Base-by-base conservation (phyloP, 2,888 invertebrate species). In the Willowsia nigromaculata region DNA sequence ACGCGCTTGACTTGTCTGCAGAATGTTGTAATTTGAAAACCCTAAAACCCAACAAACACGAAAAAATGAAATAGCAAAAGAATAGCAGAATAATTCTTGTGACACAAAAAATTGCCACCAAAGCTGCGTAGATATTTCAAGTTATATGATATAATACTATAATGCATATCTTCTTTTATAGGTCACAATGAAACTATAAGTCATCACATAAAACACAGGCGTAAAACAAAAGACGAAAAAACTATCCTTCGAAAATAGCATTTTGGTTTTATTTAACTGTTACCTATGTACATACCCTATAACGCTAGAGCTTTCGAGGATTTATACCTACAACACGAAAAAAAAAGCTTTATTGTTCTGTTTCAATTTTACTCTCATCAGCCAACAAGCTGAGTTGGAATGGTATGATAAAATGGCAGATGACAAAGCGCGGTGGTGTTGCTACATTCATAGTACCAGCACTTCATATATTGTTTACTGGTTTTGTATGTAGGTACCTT, bases 21-120 rank as follows among this genome's bases (percentile, higher is more conserved):
- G 33, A 65, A 33, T 33, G 30, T n/a, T 65, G 33, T 65, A 65
- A 65, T 65, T 65, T 65, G 33, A 33, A 33, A 65, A 33, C 65
- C 65, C 30, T 65, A 65, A 65, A 65, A 65, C 33, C n/a, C 27
- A 59, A 27, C 25, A 27, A 25, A 27, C 2, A 11, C 18, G n/a
- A 9, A 59, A 59, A 1, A 59, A 27, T 7, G 1, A 59, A 59
- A 53, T 18, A 53, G 18, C 53, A n/a, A 18, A 1, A 43, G 9
- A 18, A 18, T 53, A 53, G 5, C 18, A 53, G 22, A n/a, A 18
- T 22, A 18, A 6, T 13, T 7, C 18, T 11, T 18, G 5, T 22
- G 9, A 53, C 9, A 22, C n/a, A n/a, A n/a, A n/a, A n/a, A n/a
- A n/a, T n/a, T 53, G 53, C 18, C 53, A 53, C 53, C 53, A 18